A percentile compares a stretch with the other conserved stretches of the same genome.
phyloP scores from a whole-genome alignment of 2,888 invertebrate species.

The Agrochola lota region DNA sequence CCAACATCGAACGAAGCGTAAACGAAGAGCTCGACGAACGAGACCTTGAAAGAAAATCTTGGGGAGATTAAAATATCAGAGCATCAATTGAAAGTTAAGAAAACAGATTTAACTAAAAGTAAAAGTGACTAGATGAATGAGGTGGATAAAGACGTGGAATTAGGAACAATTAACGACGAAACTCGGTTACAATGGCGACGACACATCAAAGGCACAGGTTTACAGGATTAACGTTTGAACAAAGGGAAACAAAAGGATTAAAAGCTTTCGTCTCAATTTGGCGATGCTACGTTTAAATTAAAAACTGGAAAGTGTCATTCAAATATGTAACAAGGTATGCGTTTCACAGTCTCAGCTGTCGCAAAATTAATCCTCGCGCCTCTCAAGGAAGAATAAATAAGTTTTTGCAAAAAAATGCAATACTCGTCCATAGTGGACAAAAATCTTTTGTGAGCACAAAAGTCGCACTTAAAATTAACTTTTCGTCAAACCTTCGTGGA shows the following conservation, averaged over 20 bases:
- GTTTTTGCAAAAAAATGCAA: slow-evolving; percentile 77
- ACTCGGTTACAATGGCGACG: slow-evolving; percentile 68
- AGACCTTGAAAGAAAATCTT: slow-evolving; percentile 44
- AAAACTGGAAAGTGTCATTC: slow-evolving; percentile 83
- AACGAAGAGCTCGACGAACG: slow-evolving; percentile 10
- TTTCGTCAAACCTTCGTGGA: slow-evolving; percentile 76
- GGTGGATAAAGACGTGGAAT: slow-evolving; percentile 71
- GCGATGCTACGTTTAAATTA: slow-evolving; percentile 76
- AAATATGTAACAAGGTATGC: slow-evolving; percentile 84
- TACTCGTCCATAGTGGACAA: slow-evolving; percentile 81
- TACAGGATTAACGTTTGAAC: slow-evolving; percentile 77
- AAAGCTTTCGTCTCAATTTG: slow-evolving; percentile 76
- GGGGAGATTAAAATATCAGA: slow-evolving; percentile 56
- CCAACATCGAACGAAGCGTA: slow-evolving; percentile 32
- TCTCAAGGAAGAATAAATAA: slow-evolving; percentile 77
- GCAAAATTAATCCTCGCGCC: slow-evolving; percentile 80
- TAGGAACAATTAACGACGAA: slow-evolving; percentile 77
- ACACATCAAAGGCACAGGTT: slow-evolving; percentile 76
- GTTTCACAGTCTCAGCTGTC: slow-evolving; percentile 72
- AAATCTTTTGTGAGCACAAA: slow-evolving; percentile 85
- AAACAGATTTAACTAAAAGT: slow-evolving; percentile 71
- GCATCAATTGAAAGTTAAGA: slow-evolving; percentile 55
- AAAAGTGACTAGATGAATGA: slow-evolving; percentile 70
- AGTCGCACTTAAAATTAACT: slow-evolving; percentile 88
- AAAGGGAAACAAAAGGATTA: slow-evolving; percentile 80